Conservation (phyloP, 2,888 invertebrate genomes). For the Mythimna ferrago region DNA sequence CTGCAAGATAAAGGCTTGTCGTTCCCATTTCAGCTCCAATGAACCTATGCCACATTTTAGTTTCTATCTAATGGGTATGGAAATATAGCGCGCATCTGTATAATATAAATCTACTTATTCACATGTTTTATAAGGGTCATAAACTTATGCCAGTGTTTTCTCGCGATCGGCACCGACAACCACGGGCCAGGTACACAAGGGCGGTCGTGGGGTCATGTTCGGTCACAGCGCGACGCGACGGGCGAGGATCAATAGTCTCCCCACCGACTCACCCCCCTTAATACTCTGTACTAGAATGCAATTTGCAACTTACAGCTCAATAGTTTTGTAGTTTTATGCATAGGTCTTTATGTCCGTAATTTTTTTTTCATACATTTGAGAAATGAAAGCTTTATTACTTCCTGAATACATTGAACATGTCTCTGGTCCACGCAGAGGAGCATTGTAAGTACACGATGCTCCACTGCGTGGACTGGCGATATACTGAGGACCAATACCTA, state of each 20-base stretch:
- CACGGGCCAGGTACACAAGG: slow-evolving; percentile 73
- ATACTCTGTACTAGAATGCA: slow-evolving; percentile 73
- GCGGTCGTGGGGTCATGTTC: slow-evolving; percentile 84
- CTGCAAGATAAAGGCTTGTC: too few relatives aligned
- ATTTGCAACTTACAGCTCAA: slow-evolving; percentile 72
- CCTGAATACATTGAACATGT: too few relatives aligned
- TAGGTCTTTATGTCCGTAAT: neutral
- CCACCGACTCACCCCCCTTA: slow-evolving; percentile 71
- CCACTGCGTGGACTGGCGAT: too few relatives aligned
- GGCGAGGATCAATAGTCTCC: slow-evolving; percentile 80
- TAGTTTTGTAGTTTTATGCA: slow-evolving; percentile 51
- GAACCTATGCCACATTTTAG: too few relatives aligned
- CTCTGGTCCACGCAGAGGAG: too few relatives aligned
- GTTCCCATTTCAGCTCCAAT: too few relatives aligned
- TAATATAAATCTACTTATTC: neutral
- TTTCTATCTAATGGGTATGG: neutral
- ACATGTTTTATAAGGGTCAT: neutral
- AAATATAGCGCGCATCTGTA: neutral
- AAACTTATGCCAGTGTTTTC: slow-evolving; percentile 22
- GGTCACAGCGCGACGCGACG: slow-evolving; percentile 88
- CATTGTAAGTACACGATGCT: too few relatives aligned
- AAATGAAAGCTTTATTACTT: neutral
- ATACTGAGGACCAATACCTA: too few relatives aligned
- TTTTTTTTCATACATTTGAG: too few relatives aligned
- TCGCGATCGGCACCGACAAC: slow-evolving; percentile 38